Evolutionary conservation across 2,888 invertebrate species (phyloP), one percentile per base, ranked within the genome.

Genomic region (Stenichneumon culpator): DNA sequence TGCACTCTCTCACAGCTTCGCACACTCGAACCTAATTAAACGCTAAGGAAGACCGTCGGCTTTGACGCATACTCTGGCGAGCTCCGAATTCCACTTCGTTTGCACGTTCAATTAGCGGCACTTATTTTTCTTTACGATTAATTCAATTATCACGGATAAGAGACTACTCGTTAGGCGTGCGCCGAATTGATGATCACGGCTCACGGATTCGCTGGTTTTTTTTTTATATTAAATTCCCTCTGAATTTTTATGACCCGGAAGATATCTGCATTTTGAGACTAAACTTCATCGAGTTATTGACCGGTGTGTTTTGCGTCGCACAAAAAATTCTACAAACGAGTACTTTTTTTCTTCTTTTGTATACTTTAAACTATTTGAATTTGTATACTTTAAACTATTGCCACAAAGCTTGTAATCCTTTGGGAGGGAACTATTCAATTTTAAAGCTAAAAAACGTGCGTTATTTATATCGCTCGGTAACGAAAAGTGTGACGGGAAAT

Each of bases 121-220:
- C 16, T 28, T 32, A 63, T 32, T 32, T 63, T 32, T 11, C 63
- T 63, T 28, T 6, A n/a, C 39, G 36, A 63, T 79, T 22, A 22
- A 79, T 72, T 63, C 36, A 72, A 79, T 79, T 65, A 63, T 65
- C 44, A 16, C 79, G 63, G n/a, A 65, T 52, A 79, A 63, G 50
- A 52, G 39, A 6, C 22, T 52, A 50, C 70, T 65, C 70, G 36
- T 79, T 72, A 16, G 25, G 7, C 14, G 36, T 11, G 16, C 32
- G 16, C 16, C 3, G 52, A 22, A 54, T 22, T 3, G 0, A 63
- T 0, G 0, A 7, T 63, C 63, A 63, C 32, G 32, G 11, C 25
- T 54, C 19, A 19, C 11, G 54, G 6, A 60, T 32, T 63, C n/a
- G 6, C 63, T 32, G 63, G 2, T 4, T 47, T 9, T 47, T 9